phyloP scores from a whole-genome alignment of 2,797 vertebrate species.

The Linurgus olivaceus region DNA sequence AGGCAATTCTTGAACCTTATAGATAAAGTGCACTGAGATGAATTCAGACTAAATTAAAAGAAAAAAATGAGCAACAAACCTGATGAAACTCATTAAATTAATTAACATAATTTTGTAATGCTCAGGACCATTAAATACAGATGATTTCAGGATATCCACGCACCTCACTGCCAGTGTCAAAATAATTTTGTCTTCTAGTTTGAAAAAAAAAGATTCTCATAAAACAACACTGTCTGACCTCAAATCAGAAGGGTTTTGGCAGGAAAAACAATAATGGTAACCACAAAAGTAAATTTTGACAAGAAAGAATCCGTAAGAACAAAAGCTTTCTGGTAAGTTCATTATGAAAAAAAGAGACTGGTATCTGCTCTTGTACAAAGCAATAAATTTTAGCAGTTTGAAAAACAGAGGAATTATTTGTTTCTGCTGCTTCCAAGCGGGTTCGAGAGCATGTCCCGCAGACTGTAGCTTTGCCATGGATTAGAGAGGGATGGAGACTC shows the following conservation, averaged over 20 bases:
- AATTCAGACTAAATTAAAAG: background rate
- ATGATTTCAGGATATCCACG: background rate
- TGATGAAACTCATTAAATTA: background rate
- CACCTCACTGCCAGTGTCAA: background rate
- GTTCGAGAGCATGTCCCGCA: fast-evolving
- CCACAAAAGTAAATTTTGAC: background rate
- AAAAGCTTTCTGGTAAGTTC: background rate
- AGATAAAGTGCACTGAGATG: background rate
- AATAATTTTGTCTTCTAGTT: background rate
- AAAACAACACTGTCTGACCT: background rate
- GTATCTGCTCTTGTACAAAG: background rate
- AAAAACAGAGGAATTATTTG: background rate
- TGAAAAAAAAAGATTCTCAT: background rate
- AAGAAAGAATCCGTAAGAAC: background rate
- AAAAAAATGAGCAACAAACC: background rate
- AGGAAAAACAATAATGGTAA: background rate
- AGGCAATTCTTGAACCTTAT: background rate
- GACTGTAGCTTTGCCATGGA: background rate
- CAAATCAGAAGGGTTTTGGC: background rate
- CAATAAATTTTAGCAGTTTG: background rate
- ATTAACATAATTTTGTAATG: background rate
- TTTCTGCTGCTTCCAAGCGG: background rate
- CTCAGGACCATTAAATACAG: background rate
- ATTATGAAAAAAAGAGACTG: background rate
- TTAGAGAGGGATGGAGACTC: background rate